Base-by-base conservation (phyloP, 2,888 invertebrate genomes). In the Elysia crispata region DNA sequence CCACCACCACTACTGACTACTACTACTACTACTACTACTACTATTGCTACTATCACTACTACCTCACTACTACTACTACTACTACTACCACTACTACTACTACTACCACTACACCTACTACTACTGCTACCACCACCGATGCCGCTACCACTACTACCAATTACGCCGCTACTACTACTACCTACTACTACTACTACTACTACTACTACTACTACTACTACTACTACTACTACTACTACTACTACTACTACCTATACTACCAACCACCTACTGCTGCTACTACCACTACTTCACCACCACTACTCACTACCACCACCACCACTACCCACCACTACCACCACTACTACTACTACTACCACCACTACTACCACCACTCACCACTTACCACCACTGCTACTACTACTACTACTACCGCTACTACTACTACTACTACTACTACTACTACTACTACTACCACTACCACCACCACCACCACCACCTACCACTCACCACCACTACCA, bases 1-100 rank as follows among this genome's bases (percentile, higher is more conserved):
- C n/a, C n/a, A n/a, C n/a, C n/a, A n/a, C n/a, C n/a, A n/a, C n/a
- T n/a, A n/a, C n/a, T n/a, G n/a, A 66, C 76, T 76, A 76, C 76
- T 76, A 76, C 76, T 76, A 66, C 76, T 76, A 66, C 76, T 66
- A 76, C 66, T 76, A 76, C 76, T 76, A 76, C 76, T 76, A 41
- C 72, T 72, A 72, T 50, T 72, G 49, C 72, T 69, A n/a, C n/a
- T n/a, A n/a, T n/a, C n/a, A n/a, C n/a, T n/a, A n/a, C n/a, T n/a
- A n/a, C n/a, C n/a, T n/a, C n/a, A n/a, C n/a, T n/a, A n/a, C n/a
- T n/a, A n/a, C n/a, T n/a, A n/a, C n/a, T n/a, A n/a, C n/a, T n/a
- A n/a, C n/a, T n/a, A n/a, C n/a, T n/a, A n/a, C n/a, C n/a, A n/a
- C n/a, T n/a, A n/a, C n/a, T n/a, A n/a, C n/a, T n/a, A n/a, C n/a